phyloP scores from a whole-genome alignment of 2,888 invertebrate genomes.

The Nemotelus pantherinus region DNA sequence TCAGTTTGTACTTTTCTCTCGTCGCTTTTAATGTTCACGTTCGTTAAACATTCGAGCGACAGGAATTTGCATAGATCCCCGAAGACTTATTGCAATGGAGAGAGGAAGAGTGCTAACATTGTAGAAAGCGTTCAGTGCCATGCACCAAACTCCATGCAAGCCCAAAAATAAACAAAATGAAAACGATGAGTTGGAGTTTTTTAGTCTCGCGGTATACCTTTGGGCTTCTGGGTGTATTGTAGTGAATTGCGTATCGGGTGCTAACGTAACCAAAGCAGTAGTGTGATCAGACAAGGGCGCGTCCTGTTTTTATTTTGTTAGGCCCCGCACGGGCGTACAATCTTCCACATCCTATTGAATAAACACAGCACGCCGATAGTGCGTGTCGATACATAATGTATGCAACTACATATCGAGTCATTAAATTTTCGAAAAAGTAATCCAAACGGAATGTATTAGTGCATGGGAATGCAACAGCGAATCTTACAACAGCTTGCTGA shows the following conservation, averaged over 20 bases:
- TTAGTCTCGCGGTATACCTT: not conserved
- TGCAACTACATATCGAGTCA: too few relatives aligned
- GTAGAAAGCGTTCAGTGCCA: constrained; percentile 5
- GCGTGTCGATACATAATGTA: too few relatives aligned
- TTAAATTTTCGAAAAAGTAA: too few relatives aligned
- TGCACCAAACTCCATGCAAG: not conserved
- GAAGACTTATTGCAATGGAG: constrained; percentile 2
- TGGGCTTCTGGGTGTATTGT: not conserved
- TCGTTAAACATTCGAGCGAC: constrained; percentile 50
- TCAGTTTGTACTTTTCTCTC: constrained; percentile 25
- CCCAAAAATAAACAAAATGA: not conserved
- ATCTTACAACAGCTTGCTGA: too few relatives aligned
- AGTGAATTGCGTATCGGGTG: not conserved
- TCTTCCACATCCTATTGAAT: too few relatives aligned
- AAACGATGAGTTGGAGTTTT: not conserved
- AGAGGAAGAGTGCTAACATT: constrained; percentile 13
- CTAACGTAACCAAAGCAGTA: not conserved
- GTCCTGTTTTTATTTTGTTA: too few relatives aligned
- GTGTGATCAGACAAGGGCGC: not conserved
- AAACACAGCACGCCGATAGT: too few relatives aligned
- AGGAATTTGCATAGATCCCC: constrained; percentile 48
- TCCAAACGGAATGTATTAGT: too few relatives aligned
- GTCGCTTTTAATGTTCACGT: constrained; percentile 45
- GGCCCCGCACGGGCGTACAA: too few relatives aligned
- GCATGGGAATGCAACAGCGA: too few relatives aligned